Conservation (phyloP, 2,113 vertebrate species). For the Phalacrocorax aristotelis region DNA sequence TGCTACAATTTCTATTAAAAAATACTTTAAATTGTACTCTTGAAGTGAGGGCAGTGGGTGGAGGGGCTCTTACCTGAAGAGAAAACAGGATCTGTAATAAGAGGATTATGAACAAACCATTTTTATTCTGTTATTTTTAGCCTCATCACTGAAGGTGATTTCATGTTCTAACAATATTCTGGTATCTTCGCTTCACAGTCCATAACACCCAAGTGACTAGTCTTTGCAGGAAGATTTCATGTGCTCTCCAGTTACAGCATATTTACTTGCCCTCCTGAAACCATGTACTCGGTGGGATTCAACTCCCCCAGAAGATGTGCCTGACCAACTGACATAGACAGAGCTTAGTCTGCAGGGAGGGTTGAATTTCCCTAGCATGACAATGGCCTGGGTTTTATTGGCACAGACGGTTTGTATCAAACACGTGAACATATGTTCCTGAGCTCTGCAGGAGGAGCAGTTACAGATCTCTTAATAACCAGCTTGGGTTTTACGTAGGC, state of each 20-base stretch:
- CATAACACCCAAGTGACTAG: conserved; percentile 45
- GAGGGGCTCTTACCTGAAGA: background rate
- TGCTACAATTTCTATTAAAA: background rate
- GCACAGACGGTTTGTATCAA: conserved; percentile 50
- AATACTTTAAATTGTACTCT: background rate
- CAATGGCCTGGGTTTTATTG: conserved; percentile 42
- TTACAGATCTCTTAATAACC: conserved; percentile 9
- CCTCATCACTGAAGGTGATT: conserved; percentile 13
- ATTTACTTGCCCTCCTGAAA: conserved; percentile 54
- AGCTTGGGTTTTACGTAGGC: background rate
- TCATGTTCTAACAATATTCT: conserved; percentile 13
- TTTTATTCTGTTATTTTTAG: conserved; percentile 37
- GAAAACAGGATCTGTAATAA: background rate
- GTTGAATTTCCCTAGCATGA: conserved; percentile 48
- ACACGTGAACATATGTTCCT: conserved; percentile 42
- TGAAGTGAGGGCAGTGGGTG: background rate
- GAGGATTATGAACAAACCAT: background rate
- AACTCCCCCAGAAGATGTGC: background rate
- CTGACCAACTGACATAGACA: conserved; percentile 21
- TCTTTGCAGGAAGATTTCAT: conserved; percentile 45
- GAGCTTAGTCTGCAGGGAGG: conserved; percentile 11
- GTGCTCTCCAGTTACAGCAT: conserved; percentile 37
- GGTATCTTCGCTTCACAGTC: conserved; percentile 1
- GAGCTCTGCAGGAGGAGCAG: conserved; percentile 33
- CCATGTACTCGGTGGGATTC: background rate